Base-by-base conservation (phyloP, 2,888 invertebrate species). In the Sipunculus nudus region DNA sequence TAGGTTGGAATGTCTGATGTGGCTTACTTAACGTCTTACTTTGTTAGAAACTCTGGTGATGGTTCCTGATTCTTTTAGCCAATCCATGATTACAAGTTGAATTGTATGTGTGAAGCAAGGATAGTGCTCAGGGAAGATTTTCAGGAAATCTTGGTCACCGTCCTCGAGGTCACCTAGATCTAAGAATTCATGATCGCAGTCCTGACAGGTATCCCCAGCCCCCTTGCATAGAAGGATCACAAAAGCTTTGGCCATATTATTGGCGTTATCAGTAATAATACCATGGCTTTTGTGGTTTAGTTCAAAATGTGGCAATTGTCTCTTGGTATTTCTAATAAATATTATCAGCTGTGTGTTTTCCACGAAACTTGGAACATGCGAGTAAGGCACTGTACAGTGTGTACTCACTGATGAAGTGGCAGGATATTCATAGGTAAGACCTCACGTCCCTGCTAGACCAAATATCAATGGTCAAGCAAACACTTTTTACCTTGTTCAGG, bases 361-460 rank as follows among this genome's bases (percentile, higher is more conserved):
- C 54, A 19, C 31, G 21, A 23, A 54, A 54, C 19, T 46, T 16
- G 8, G 45, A 29, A 25, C 54, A 54, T 19, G 45, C 46, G 16
- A 54, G 4, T 32, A 54, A 29, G 5, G 21, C 54, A 28, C 25
- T 38, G 21, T 46, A 19, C 21, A 54, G 6, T 21, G n/a, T 13
- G 6, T n/a, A 46, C 21, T 54, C 25, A 4, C 19, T 19, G 19
- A 46, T 46, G 35, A 25, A 45, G 39, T 59, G 59, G 16, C 29
- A 47, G 16, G 59, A 56, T 16, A 59, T 59, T 26, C 54, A 46
- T 29, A 54, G 29, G 38, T 39, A 48, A 5, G 43, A 31, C 21
- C 48, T 28, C 48, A 59, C 56, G 23, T 47, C 21, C 8, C 55
- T 26, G 23, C 46, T 47, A 35, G 59, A 48, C 59, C 55, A 48